Percentiles rank a stretch among this genome's conserved stretches.
Evolutionary conservation across 2,797 vertebrate genomes (phyloP).

Genomic region (Myripristis murdjan): DNA sequence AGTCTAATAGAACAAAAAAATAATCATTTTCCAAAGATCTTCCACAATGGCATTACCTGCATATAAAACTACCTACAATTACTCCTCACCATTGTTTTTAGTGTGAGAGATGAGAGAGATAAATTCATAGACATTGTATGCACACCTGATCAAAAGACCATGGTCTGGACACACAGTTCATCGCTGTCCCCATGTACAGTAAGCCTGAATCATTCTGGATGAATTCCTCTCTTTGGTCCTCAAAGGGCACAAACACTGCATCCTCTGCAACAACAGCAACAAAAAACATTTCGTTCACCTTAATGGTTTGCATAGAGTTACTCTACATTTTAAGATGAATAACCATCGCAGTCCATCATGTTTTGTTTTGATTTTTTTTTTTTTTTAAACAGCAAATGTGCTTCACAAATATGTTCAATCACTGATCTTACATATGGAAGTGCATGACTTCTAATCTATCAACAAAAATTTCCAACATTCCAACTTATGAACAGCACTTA

Average conservation of each 20-base stretch:
- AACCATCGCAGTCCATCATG: neutral
- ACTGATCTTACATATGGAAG: neutral
- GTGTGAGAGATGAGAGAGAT: too few relatives aligned
- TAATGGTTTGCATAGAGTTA: neutral
- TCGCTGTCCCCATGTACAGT: slow-evolving; percentile 81
- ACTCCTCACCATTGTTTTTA: too few relatives aligned
- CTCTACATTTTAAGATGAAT: neutral
- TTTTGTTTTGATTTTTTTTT: neutral
- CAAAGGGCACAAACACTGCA: slow-evolving; percentile 76
- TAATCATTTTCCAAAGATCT: too few relatives aligned
- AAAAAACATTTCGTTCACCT: neutral
- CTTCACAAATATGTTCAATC: neutral
- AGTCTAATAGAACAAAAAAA: too few relatives aligned
- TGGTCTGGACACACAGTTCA: slow-evolving; percentile 69
- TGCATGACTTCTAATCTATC: neutral
- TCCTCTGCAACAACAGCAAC: slow-evolving; percentile 78
- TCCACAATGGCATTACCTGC: too few relatives aligned
- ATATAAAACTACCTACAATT: too few relatives aligned
- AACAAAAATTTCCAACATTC: neutral
- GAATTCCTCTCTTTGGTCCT: slow-evolving; percentile 84
- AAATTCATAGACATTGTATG: neutral
- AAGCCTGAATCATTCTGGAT: slow-evolving; percentile 80
- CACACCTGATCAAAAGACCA: slow-evolving; percentile 87
- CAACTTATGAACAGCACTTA: neutral
- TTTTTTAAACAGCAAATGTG: neutral